phyloP scores from a whole-genome alignment of 2,113 vertebrate species.

The Eidolon helvum region DNA sequence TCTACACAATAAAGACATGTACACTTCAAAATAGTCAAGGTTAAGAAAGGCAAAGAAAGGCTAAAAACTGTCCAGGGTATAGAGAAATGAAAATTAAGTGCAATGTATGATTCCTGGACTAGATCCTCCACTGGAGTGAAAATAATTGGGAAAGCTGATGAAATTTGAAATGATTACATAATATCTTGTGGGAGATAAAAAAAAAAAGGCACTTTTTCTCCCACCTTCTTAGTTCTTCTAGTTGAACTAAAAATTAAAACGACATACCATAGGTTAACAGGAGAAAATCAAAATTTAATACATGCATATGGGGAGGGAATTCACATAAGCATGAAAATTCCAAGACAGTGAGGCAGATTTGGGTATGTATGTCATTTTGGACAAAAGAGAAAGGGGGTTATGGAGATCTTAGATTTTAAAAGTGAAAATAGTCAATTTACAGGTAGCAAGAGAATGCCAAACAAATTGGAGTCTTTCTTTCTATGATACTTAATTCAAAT shows the following conservation, averaged over 20 bases:
- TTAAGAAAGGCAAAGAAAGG: background rate
- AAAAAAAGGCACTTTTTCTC: background rate
- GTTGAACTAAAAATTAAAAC: background rate
- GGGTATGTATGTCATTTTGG: background rate
- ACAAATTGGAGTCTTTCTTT: background rate
- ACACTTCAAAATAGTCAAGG: background rate
- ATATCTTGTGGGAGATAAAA: background rate
- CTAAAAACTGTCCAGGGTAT: background rate
- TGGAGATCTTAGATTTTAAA: background rate
- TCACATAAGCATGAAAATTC: background rate
- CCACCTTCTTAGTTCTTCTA: background rate
- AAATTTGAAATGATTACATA: background rate
- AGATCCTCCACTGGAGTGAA: background rate
- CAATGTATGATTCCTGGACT: background rate
- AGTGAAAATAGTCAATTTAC: background rate
- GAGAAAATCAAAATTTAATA: background rate
- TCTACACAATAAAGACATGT: background rate
- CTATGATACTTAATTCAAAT: background rate
- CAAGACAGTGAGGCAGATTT: background rate
- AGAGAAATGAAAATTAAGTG: background rate
- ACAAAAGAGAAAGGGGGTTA: background rate
- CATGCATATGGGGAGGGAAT: background rate
- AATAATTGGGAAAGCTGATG: background rate
- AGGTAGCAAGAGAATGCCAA: background rate
- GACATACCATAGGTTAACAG: background rate